Evolutionary conservation across 37 sponge, comb jelly and placozoan genomes (phyloP).

Genomic region (Haliclona indistincta): DNA sequence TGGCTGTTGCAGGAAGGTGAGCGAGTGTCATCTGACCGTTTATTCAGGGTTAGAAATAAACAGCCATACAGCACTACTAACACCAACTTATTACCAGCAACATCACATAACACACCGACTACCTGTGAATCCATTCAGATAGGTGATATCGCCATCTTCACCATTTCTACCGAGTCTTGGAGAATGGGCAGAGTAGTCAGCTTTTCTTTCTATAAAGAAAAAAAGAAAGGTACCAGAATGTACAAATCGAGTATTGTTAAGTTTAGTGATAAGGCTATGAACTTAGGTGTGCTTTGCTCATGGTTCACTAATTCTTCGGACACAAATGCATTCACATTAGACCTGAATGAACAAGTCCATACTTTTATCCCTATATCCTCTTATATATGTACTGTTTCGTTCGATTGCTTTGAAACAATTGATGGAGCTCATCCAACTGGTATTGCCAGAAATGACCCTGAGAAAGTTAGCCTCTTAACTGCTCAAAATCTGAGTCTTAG

Average conservation of each 20-base stretch:
- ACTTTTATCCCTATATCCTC: conserved; percentile 1
- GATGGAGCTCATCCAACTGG: no score
- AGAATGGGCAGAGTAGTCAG: not conserved
- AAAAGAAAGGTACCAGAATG: not conserved
- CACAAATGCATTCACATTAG: conserved; percentile 4
- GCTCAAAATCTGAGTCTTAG: no score
- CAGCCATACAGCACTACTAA: conserved; percentile 17
- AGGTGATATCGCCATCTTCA: conserved; percentile 19
- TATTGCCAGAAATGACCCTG: no score
- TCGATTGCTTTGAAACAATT: conserved; percentile 12
- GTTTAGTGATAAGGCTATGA: not conserved
- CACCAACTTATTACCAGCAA: conserved; percentile 3
- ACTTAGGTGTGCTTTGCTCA: conserved; percentile 9
- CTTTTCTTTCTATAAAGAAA: not conserved
- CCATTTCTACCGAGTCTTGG: not conserved
- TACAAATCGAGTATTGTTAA: not conserved
- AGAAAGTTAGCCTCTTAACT: no score
- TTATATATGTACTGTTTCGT: conserved; percentile 33
- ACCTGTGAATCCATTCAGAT: not conserved
- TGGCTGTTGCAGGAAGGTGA: conserved; percentile 40
- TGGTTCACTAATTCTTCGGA: conserved; percentile 1
- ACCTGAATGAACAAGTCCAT: not conserved
- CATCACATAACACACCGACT: not conserved
- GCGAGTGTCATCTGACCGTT: conserved; percentile 22
- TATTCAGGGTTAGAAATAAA: conserved; percentile 22